Evolutionary conservation across 2,888 invertebrate species (phyloP), one percentile per base, ranked within the genome.

Genomic region (Euclidia mi): DNA sequence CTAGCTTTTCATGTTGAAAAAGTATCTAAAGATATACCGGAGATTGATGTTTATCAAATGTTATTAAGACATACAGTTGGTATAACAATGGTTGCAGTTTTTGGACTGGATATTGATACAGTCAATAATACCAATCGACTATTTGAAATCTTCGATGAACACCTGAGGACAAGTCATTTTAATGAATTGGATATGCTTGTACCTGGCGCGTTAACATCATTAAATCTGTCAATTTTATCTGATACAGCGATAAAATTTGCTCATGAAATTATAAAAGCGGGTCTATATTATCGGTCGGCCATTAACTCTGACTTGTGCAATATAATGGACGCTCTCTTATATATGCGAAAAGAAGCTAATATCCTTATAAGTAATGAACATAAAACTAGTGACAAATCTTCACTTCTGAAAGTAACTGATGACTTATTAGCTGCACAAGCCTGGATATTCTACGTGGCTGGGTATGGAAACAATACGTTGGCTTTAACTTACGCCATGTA

Each of bases 401-500:
- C 41, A 7, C n/a, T 37, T 14, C 1, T 41, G 15, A 76, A 84
- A 55, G 42, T 88, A 3, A 83, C 84, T 10, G 81, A 89, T 9
- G 69, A 72, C 10, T 50, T 89, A 0, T 81, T 90, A 56, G 81
- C 84, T 12, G 88, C 87, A n/a, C 91, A 94, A 65, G 83, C 83
- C 2, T 88, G 91, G 59, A 76, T 93, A 51, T 87, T 92, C 66
- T 92, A 88, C 52, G 75, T 81, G 0, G 95, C 91, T 18, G 94
- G 94, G 0, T 94, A 88, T 60, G 92, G 91, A 46, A 93, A 92
- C 6, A 90, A 88, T 20, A 85, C 92, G 0, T 77, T 89, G 3
- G 73, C 84, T 3, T 70, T 90, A 43, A 79, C 88, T n/a, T 91
- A 85, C 49, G 71, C 82, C 11, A 56, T 91, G 15, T 90, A 86